These are phyloP conservation scores for Microplitis mediator DNA, from an alignment of 1,140 invertebrate genomes.

Conservation along the genomic window DNA sequence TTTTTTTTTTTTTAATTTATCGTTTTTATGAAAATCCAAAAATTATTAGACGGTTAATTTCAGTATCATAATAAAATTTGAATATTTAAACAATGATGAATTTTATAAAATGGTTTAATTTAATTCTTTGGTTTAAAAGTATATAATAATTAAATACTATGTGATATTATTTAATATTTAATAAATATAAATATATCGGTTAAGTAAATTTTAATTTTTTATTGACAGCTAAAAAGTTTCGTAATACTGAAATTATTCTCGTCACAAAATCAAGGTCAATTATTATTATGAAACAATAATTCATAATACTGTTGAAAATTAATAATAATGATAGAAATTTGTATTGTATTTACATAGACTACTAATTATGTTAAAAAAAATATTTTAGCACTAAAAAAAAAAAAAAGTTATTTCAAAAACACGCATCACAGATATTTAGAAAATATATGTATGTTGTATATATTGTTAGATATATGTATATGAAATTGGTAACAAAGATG, in stretches of 20 bases:
- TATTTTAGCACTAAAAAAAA: background rate
- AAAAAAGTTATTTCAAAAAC: background rate
- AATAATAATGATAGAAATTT: background rate
- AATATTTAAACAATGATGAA: too few relatives aligned
- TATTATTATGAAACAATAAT: background rate
- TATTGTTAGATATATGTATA: slow-evolving; percentile 15
- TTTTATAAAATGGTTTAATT: too few relatives aligned
- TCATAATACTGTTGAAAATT: background rate
- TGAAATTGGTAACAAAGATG: slow-evolving; percentile 49
- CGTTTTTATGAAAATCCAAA: too few relatives aligned
- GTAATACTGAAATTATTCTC: background rate
- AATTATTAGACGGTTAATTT: too few relatives aligned
- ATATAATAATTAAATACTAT: too few relatives aligned
- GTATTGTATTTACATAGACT: background rate
- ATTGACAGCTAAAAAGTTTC: background rate
- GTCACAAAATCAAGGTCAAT: background rate
- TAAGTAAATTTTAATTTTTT: background rate
- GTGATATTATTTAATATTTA: background rate
- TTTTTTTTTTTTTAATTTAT: too few relatives aligned
- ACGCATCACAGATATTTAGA: background rate
- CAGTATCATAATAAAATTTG: too few relatives aligned
- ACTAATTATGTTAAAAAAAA: background rate
- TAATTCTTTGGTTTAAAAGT: too few relatives aligned
- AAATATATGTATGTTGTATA: background rate
- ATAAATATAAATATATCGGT: too few relatives aligned